Conservation (phyloP, 2,888 invertebrate genomes). For the Slavum lentiscoides region DNA sequence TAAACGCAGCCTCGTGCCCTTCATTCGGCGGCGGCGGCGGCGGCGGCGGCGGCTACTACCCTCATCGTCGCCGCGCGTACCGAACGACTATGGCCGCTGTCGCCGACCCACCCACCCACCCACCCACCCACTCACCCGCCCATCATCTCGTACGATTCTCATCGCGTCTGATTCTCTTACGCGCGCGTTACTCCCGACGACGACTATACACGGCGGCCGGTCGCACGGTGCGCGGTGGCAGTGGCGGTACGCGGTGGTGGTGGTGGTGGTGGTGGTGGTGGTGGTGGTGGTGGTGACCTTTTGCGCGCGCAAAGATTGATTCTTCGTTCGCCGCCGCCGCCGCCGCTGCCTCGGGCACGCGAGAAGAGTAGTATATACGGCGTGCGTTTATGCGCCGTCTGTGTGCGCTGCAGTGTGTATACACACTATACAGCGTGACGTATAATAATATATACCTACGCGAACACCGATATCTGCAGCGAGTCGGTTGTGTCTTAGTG, state of each 20-base stretch:
- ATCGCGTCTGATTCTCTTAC: background rate
- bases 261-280: conserved; percentile 4
- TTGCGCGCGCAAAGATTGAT: conserved; percentile 51
- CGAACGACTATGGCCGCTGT: too few relatives aligned
- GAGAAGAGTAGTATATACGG: too few relatives aligned
- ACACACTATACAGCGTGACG: too few relatives aligned
- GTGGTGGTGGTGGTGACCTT: conserved; percentile 31
- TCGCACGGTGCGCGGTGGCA: background rate
- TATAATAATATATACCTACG: too few relatives aligned
- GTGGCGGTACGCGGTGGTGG: background rate
- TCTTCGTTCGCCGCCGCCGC: conserved; percentile 25
- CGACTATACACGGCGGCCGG: too few relatives aligned
- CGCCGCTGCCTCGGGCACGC: too few relatives aligned
- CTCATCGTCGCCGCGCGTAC: background rate
- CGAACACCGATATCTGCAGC: too few relatives aligned
- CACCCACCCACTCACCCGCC: background rate
- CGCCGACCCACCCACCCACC: background rate
- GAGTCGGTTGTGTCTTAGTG: too few relatives aligned
- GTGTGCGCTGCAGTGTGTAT: too few relatives aligned
- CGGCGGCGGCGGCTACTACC: background rate
- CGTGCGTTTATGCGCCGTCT: too few relatives aligned
- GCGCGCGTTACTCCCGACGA: background rate
- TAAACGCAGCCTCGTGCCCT: conserved; percentile 50
- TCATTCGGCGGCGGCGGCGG: conserved; percentile 1
- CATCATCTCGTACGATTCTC: background rate